Evolutionary conservation across 2,797 vertebrate species (phyloP).

Genomic region (Salmo trutta): DNA sequence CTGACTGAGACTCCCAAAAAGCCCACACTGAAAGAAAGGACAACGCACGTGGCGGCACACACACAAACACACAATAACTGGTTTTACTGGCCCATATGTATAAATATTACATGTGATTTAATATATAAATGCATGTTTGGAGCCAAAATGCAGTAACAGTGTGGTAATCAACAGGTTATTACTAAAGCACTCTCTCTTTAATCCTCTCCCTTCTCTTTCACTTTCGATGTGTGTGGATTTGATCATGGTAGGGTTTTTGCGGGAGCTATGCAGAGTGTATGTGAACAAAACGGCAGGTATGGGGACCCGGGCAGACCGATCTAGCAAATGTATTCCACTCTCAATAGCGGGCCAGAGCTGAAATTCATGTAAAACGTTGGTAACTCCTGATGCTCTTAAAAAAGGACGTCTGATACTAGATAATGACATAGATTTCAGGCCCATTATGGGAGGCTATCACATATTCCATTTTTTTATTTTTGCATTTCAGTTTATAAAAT

Average conservation of each 20-base stretch:
- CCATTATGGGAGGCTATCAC: constrained; percentile 72
- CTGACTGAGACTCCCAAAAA: constrained; percentile 43
- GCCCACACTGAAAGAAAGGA: constrained; percentile 13
- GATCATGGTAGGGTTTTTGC: neutral
- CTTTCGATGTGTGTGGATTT: constrained; percentile 13
- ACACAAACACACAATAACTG: neutral
- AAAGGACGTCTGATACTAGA: constrained; percentile 70
- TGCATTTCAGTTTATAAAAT: constrained; percentile 51
- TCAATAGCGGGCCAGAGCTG: constrained; percentile 55
- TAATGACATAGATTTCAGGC: constrained; percentile 76
- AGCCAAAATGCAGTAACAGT: neutral
- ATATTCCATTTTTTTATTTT: constrained; percentile 63
- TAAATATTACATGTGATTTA: neutral
- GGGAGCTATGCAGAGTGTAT: constrained; percentile 37
- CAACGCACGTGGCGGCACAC: neutral
- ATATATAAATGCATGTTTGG: neutral
- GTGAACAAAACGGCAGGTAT: constrained; percentile 42
- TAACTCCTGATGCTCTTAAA: constrained; percentile 69
- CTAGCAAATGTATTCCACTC: constrained; percentile 73
- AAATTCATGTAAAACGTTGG: constrained; percentile 75
- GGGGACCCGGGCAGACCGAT: constrained; percentile 48
- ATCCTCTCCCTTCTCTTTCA: neutral
- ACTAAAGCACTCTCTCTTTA: neutral
- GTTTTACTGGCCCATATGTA: neutral
- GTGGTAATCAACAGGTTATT: neutral